These are phyloP conservation scores for Hyppa rectilinea DNA, from an alignment of 2,888 invertebrate species.

Conservation along the genomic window DNA sequence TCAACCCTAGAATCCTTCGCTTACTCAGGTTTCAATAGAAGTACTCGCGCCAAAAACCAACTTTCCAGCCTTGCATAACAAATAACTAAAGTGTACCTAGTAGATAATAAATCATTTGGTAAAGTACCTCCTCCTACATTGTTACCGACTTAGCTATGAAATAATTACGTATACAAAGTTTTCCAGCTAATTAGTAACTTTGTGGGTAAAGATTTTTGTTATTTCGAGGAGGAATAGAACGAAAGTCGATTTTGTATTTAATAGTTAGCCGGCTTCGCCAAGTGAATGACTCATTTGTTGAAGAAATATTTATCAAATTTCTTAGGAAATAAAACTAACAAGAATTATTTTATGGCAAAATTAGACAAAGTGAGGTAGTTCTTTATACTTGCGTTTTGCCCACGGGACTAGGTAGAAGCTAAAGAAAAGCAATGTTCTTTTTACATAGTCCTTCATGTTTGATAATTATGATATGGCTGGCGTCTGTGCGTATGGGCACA, in stretches of 20 bases:
- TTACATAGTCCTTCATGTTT: background rate
- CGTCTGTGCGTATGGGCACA: background rate
- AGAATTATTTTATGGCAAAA: background rate
- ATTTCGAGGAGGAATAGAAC: conserved; percentile 21
- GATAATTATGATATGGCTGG: too few species aligned
- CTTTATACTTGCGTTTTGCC: background rate
- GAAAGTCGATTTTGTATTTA: conserved; percentile 28
- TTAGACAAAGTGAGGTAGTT: background rate
- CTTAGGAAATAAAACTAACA: background rate
- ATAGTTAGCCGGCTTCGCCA: too few species aligned
- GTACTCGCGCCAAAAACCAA: too few species aligned
- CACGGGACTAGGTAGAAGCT: background rate
- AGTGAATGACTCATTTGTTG: background rate
- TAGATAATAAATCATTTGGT: conserved; percentile 44
- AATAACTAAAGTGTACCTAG: too few species aligned
- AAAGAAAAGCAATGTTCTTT: too few species aligned
- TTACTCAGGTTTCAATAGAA: too few species aligned
- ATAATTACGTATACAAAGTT: conserved; percentile 60
- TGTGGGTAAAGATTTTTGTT: conserved; percentile 44
- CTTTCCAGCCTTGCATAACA: too few species aligned
- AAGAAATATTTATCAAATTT: background rate
- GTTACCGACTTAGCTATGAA: conserved; percentile 59
- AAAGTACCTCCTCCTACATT: conserved; percentile 47
- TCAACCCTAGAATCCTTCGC: too few species aligned
- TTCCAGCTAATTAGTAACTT: conserved; percentile 55